These are phyloP conservation scores for Pleuronectes platessa DNA, from an alignment of 2,113 vertebrate species.

Conservation along the genomic window DNA sequence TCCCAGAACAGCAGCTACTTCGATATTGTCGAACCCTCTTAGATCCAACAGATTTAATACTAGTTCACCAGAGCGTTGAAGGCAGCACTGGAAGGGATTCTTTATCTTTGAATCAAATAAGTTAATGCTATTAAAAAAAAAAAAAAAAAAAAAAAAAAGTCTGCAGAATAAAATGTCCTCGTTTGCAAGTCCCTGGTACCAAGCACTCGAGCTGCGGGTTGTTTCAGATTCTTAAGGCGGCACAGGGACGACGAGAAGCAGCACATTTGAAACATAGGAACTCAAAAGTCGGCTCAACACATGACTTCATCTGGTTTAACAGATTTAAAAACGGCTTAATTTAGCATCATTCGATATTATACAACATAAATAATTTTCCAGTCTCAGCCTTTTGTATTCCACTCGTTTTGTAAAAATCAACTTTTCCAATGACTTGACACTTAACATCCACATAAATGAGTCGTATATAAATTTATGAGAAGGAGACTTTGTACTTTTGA, in stretches of 20 bases:
- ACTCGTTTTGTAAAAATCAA: slow-evolving; percentile 30
- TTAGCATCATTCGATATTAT: slow-evolving; percentile 26
- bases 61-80: slow-evolving; percentile 29
- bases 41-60: slow-evolving; percentile 27
- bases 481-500: slow-evolving; percentile 19
- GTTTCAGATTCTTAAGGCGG: slow-evolving; percentile 18
- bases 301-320: slow-evolving; percentile 8
- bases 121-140: background rate
- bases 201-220: background rate
- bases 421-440: slow-evolving; percentile 10
- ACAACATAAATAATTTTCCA: slow-evolving; percentile 27
- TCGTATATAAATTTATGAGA: background rate
- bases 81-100: slow-evolving; percentile 21
- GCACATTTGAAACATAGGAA: slow-evolving; percentile 21
- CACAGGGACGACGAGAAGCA: slow-evolving; percentile 1
- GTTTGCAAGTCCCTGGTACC: slow-evolving; percentile 8
- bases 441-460: slow-evolving; percentile 10
- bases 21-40: slow-evolving; percentile 37
- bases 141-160: slow-evolving; percentile 16
- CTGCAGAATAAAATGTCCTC: background rate
- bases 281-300: slow-evolving; percentile 22
- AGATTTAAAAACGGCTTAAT: slow-evolving; percentile 33
- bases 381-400: slow-evolving; percentile 18
- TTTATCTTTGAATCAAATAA: slow-evolving; percentile 2
- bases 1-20: slow-evolving; percentile 55